A percentile compares a stretch with the other conserved stretches of the same genome.
phyloP scores from a whole-genome alignment of 2,888 invertebrate genomes.

The Scaeva pyrastri region DNA sequence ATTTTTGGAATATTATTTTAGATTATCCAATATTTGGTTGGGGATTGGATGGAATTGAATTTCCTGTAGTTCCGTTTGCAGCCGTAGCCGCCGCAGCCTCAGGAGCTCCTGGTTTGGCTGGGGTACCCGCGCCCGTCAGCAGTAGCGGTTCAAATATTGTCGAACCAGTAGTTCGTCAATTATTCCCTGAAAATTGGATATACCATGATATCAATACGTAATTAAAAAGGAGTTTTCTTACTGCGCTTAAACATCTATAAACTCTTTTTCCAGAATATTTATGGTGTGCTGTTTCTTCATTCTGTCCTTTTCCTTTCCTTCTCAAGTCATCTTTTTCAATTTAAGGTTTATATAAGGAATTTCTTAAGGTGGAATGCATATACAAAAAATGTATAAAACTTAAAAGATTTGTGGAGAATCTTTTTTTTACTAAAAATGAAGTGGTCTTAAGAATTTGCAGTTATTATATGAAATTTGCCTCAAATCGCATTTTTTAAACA shows the following conservation, averaged over 20 bases:
- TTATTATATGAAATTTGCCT: no score
- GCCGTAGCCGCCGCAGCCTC: neutral
- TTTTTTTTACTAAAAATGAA: no score
- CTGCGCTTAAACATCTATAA: no score
- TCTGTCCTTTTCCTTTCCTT: no score
- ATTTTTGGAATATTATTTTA: neutral
- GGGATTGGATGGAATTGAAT: neutral
- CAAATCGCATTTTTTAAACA: no score
- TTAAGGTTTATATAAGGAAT: no score
- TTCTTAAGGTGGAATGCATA: no score
- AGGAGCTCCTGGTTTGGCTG: neutral
- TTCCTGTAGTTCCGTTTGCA: conserved; percentile 2
- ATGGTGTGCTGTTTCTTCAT: neutral
- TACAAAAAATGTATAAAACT: no score
- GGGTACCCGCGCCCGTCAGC: neutral
- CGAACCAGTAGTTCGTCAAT: conserved; percentile 9
- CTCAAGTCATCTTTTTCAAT: no score
- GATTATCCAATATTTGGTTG: neutral
- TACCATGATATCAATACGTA: conserved; percentile 47
- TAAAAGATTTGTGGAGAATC: no score
- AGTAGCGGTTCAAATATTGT: neutral
- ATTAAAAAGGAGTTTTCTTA: neutral
- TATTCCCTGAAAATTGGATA: conserved; percentile 75
- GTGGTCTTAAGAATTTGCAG: no score
- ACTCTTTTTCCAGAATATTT: neutral